Evolutionary conservation across 2,888 invertebrate species (phyloP).

Genomic region (Venusia cambrica): DNA sequence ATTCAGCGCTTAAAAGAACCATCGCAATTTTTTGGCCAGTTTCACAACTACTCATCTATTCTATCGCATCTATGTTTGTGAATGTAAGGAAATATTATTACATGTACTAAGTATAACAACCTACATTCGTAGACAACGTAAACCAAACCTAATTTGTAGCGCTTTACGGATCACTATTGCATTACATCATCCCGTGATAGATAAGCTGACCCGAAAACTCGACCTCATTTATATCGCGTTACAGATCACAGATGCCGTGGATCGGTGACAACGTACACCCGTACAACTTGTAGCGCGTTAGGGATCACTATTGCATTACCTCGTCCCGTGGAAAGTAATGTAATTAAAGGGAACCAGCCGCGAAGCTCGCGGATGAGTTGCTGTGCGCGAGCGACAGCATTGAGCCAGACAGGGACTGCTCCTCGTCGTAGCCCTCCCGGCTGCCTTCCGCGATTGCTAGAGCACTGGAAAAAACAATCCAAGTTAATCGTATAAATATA

Average conservation of each 20-base stretch:
- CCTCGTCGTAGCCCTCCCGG: constrained; percentile 94
- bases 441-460: constrained; percentile 95
- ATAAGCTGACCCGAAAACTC: constrained; percentile 11
- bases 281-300: constrained; percentile 8
- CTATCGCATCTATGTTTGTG: too few relatives aligned
- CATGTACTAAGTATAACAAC: too few relatives aligned
- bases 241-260: too few relatives aligned
- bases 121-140: constrained; percentile 6
- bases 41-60: too few relatives aligned
- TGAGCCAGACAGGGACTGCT: constrained; percentile 95
- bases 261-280: constrained; percentile 7
- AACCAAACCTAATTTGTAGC: constrained; percentile 10
- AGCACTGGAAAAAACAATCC: constrained; percentile 82
- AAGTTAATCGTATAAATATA: too few relatives aligned
- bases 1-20: too few relatives aligned
- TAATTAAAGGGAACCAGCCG: constrained; percentile 87
- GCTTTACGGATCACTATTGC: constrained; percentile 5
- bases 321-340: constrained; percentile 17
- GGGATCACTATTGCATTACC: constrained; percentile 10
- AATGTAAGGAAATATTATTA: too few relatives aligned
- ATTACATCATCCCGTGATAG: constrained; percentile 17
- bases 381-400: constrained; percentile 97
- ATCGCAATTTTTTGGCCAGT: too few relatives aligned
- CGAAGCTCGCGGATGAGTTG: constrained; percentile 96
- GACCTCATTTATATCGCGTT: constrained; percentile 7